Evolutionary conservation across 2,113 vertebrate species (phyloP).

Genomic region (Trogon melanurus): DNA sequence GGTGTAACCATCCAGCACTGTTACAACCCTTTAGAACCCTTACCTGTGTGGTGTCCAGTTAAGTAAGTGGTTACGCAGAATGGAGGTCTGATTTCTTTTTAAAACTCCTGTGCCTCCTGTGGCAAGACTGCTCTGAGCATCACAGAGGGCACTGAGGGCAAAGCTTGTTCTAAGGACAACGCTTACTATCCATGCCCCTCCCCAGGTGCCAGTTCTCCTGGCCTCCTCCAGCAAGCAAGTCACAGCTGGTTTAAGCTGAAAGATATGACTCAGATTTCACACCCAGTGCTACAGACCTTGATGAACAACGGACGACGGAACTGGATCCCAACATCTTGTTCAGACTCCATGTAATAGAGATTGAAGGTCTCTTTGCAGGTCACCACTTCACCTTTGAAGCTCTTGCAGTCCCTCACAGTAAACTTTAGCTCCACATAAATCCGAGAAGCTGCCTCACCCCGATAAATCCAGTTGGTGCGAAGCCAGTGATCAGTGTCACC

Average conservation of each 20-base stretch:
- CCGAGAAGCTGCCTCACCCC: constrained; percentile 67
- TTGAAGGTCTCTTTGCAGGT: constrained; percentile 85
- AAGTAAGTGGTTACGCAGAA: neutral
- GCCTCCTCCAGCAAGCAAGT: neutral
- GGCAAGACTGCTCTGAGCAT: neutral
- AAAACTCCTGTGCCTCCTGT: neutral
- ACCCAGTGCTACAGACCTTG: constrained; percentile 65
- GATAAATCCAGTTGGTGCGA: constrained; percentile 82
- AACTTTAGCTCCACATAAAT: constrained; percentile 78
- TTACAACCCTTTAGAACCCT: neutral
- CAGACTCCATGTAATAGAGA: constrained; percentile 81
- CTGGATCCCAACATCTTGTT: constrained; percentile 80
- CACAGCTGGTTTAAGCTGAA: constrained; percentile 22
- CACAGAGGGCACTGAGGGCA: neutral
- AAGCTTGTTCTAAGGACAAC: constrained; percentile 30
- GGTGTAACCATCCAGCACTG: neutral
- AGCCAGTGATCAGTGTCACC: constrained; percentile 81
- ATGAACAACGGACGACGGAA: constrained; percentile 76
- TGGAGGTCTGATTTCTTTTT: neutral
- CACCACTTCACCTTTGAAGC: constrained; percentile 72
- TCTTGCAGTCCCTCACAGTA: constrained; percentile 81
- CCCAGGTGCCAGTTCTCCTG: neutral
- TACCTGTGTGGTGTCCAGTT: neutral
- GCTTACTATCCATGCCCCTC: neutral
- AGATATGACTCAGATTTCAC: neutral